Conservation (phyloP, 2,888 invertebrate genomes). For the Anagyrus pseudococci region DNA sequence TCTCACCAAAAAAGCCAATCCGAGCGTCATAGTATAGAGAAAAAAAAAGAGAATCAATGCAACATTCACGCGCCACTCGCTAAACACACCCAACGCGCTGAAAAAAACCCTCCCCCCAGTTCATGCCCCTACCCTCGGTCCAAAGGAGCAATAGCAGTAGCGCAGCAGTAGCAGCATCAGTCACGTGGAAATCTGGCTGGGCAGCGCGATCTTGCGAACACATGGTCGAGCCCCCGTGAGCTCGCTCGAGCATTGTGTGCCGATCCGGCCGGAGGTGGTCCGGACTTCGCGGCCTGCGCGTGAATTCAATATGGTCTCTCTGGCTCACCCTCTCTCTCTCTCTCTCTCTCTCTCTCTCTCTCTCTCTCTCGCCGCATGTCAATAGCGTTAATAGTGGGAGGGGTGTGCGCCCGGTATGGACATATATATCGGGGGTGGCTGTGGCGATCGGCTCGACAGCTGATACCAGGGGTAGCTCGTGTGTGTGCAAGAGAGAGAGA, state of each 20-base stretch:
- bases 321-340: too few species aligned
- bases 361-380: too few species aligned
- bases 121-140: neutral
- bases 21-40: too few species aligned
- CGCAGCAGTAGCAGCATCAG: too few species aligned
- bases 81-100: too few species aligned
- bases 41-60: neutral
- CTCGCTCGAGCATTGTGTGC: constrained; percentile 2
- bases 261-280: neutral
- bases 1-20: too few species aligned
- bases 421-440: constrained; percentile 53
- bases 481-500: neutral
- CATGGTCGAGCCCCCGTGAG: constrained; percentile 32
- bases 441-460: constrained; percentile 47
- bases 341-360: too few species aligned
- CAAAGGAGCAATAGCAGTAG: too few species aligned
- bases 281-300: constrained; percentile 42
- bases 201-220: constrained; percentile 23
- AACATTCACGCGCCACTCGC: too few species aligned
- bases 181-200: constrained; percentile 25
- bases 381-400: constrained; percentile 53
- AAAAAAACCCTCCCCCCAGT: neutral
- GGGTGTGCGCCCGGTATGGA: constrained; percentile 30
- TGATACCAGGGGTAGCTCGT: constrained; percentile 49
- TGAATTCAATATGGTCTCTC: constrained; percentile 47